Percentiles rank a stretch among this genome's conserved stretches.
phyloP scores from a whole-genome alignment of 2,797 vertebrate species.

The Gymnodraco acuticeps region DNA sequence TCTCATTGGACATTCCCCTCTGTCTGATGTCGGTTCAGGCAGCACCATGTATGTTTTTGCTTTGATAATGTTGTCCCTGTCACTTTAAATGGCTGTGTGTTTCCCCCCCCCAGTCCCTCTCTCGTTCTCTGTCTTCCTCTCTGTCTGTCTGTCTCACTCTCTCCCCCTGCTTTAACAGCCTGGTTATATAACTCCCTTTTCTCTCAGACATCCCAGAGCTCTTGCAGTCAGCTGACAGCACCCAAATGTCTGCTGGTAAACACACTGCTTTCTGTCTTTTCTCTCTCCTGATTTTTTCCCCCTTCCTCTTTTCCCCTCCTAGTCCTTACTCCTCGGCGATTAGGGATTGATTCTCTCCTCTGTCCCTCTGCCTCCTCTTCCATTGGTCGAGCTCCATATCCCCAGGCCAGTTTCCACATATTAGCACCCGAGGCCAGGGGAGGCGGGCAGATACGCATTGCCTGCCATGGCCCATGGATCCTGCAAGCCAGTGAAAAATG shows the following conservation, averaged over 20 bases:
- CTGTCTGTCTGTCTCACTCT: conserved; percentile 58
- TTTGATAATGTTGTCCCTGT: conserved; percentile 72
- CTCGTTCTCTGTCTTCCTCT: conserved; percentile 44
- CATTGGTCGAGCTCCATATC: conserved; percentile 83
- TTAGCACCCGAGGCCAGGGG: conserved; percentile 86
- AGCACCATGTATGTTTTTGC: conserved; percentile 51
- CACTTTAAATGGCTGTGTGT: conserved; percentile 68
- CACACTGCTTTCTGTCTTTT: conserved; percentile 75
- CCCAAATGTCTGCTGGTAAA: conserved; percentile 83
- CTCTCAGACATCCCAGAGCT: conserved; percentile 78
- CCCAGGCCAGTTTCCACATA: conserved; percentile 86
- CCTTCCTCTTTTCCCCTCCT: conserved; percentile 62
- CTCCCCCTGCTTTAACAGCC: conserved; percentile 71
- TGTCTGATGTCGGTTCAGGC: conserved; percentile 36
- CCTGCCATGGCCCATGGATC: conserved; percentile 85
- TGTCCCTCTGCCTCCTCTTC: conserved; percentile 81
- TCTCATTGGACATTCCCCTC: conserved; percentile 51
- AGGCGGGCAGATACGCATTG: conserved; percentile 86
- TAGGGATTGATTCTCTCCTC: conserved; percentile 85
- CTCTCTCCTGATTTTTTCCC: conserved; percentile 39
- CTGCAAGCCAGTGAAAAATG: conserved; percentile 88
- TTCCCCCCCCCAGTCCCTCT: conserved; percentile 37
- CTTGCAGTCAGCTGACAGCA: conserved; percentile 82
- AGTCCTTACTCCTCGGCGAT: conserved; percentile 77
- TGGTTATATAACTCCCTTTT: conserved; percentile 82